These are phyloP conservation scores for zebrafish (Danio rerio) DNA, from an alignment of 2,113 vertebrate genomes.

Conservation along the genomic window GRCz12tu NC_133197.1:9116501-9117000, in stretches of 20 bases:
- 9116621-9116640: no score
- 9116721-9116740: no score
- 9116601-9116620: no score
- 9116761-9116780: neutral
- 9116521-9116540: no score
- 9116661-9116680: no score
- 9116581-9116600: no score
- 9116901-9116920: slow-evolving; percentile 93
- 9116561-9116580: no score
- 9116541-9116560: no score
- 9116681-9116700: no score
- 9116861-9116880: slow-evolving; percentile 95
- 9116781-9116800: neutral
- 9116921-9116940: slow-evolving; percentile 86
- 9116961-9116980: slow-evolving; percentile 2
- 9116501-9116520: no score
- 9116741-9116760: neutral
- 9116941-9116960: slow-evolving; percentile 5
- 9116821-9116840: slow-evolving; percentile 58
- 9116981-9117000: neutral
- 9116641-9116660: no score
- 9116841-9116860: slow-evolving; percentile 97
- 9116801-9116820: slow-evolving; percentile 28
- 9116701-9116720: no score
- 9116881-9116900: slow-evolving; percentile 96